Evolutionary conservation across 2,113 vertebrate genomes (phyloP), one percentile per base, ranked within the genome.

Genomic region (Chaetops frenatus): DNA sequence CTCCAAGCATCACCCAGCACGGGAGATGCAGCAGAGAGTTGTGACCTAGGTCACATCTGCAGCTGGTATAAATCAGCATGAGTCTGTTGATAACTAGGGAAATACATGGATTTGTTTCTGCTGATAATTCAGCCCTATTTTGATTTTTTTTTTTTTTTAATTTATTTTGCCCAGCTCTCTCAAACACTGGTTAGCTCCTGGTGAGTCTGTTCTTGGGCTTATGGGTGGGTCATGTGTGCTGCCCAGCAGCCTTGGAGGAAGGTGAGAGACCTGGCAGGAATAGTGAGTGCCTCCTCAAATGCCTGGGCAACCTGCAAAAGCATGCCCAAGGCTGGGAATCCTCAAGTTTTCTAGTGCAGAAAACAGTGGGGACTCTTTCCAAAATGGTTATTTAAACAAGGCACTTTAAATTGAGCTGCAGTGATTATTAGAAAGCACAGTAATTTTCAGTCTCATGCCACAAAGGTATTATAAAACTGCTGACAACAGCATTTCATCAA

Each of bases 31-130:
- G 79, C 79, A 62, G 58, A 40, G 45, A 83, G 42, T 3, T 88
- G 79, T 90, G 86, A 95, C 72, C 67, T 51, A 7, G 71, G 93
- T 83, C 90, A 81, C 8, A 1, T 86, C 76, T 83, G 51, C 96
- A 93, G 88, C 88, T 92, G 93, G 90, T 90, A 44, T 77, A 86
- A 88, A 88, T 88, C 92, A 95, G 38, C 65, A 48, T 81, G 2
- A 8, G 40, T 92, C 82, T 60, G n/a, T 35, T 88, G 72, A 38
- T 84, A 78, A 53, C 44, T 12, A 25, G 29, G n/a, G 35, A 91
- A 48, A 28, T 50, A 48, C 5, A 19, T 11, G 29, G 24, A 51
- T 82, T 76, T 44, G 27, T 11, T 71, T 33, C 19, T 81, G 58
- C 21, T 87, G 50, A 2, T 8, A 53, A 66, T 62, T 76, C 60